These are phyloP conservation scores for Oligia latruncula DNA, from an alignment of 2,888 invertebrate species.

Conservation along the genomic window DNA sequence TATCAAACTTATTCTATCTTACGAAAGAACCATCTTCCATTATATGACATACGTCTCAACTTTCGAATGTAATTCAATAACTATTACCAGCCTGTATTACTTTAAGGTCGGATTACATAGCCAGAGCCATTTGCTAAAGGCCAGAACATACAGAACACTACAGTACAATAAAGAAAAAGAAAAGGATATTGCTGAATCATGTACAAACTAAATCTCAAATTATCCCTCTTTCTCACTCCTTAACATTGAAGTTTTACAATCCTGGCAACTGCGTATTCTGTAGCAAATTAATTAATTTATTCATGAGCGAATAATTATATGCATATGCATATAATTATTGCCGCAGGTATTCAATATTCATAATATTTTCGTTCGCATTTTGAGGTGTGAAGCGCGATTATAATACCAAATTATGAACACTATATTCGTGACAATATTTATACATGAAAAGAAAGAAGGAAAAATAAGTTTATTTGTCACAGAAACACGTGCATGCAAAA, in stretches of 20 bases:
- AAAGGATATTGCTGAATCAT: neutral
- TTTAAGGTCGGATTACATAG: no score
- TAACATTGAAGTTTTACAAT: conserved; percentile 1
- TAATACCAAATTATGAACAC: neutral
- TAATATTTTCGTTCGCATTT: conserved; percentile 22
- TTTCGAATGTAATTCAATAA: no score
- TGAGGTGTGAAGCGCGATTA: conserved; percentile 3
- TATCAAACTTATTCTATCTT: no score
- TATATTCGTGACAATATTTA: neutral
- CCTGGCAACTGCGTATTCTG: neutral
- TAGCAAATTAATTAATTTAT: conserved; percentile 21
- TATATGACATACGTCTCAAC: no score
- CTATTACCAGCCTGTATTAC: no score
- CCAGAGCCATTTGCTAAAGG: no score
- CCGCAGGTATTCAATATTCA: conserved; percentile 26
- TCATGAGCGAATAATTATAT: conserved; percentile 25
- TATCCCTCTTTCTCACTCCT: neutral
- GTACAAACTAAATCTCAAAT: neutral
- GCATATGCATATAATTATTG: neutral
- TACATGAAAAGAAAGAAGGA: neutral
- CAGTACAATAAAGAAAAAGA: neutral
- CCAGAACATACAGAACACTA: no score
- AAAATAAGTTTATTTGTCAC: no score
- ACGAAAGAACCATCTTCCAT: no score
- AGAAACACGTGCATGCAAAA: no score